These are phyloP conservation scores for Galago senegalensis DNA, from an alignment of 2,797 vertebrate genomes.

Conservation along the genomic window DNA sequence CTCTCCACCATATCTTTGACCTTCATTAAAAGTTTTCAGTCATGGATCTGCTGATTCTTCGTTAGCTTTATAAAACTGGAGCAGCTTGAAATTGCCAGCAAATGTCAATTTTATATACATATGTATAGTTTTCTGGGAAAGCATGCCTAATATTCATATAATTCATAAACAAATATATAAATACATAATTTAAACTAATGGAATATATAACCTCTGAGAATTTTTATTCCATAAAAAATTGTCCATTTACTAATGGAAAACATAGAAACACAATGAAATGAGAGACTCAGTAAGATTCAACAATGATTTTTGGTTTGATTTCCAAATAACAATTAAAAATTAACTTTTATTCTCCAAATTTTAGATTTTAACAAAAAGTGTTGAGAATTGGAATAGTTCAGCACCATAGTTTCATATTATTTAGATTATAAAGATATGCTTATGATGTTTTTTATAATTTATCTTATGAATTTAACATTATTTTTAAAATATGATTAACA, in stretches of 20 bases:
- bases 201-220: neutral
- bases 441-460: slow-evolving; percentile 1
- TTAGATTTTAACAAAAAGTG: neutral
- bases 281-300: neutral
- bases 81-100: neutral
- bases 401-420: neutral
- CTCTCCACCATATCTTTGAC: neutral
- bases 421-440: neutral
- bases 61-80: neutral
- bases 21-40: neutral
- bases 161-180: slow-evolving; percentile 10
- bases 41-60: neutral
- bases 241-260: neutral
- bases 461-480: neutral
- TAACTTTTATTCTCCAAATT: slow-evolving; percentile 2
- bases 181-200: neutral
- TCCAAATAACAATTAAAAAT: neutral
- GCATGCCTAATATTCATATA: neutral
- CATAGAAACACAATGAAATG: neutral
- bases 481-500: neutral
- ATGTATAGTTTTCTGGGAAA: neutral
- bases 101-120: neutral
- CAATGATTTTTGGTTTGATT: slow-evolving; percentile 31
- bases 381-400: neutral
- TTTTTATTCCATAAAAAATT: neutral